Percentiles rank a stretch among this genome's conserved stretches.
phyloP scores from a whole-genome alignment of 2,888 invertebrate species.

The Nephrotoma guestfalica region DNA sequence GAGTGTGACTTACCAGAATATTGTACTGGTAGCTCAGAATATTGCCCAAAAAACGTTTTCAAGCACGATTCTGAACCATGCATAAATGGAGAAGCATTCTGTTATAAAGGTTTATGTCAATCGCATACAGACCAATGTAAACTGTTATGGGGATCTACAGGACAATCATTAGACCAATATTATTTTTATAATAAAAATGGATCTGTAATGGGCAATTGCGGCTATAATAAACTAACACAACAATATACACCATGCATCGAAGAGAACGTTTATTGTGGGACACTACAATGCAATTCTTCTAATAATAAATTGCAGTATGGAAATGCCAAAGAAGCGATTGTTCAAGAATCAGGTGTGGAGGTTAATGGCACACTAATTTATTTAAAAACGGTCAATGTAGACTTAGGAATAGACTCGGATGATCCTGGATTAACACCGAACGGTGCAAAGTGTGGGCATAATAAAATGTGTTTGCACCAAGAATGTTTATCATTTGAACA shows the following conservation, averaged over 20 bases:
- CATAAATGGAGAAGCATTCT: conserved; percentile 63
- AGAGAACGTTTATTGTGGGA: conserved; percentile 74
- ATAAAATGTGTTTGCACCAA: conserved; percentile 83
- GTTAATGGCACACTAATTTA: conserved; percentile 64
- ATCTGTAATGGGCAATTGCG: conserved; percentile 80
- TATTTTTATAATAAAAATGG: conserved; percentile 75
- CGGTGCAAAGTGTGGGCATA: conserved; percentile 41
- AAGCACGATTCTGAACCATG: conserved; percentile 81
- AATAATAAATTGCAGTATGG: conserved; percentile 91
- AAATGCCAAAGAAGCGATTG: conserved; percentile 67
- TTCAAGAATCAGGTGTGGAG: conserved; percentile 62
- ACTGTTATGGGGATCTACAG: conserved; percentile 86
- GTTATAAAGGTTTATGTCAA: conserved; percentile 78
- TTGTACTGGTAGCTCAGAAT: conserved; percentile 87
- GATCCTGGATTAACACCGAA: conserved; percentile 95
- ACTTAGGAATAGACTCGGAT: conserved; percentile 74
- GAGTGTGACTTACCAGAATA: conserved; percentile 94
- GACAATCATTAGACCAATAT: conserved; percentile 66
- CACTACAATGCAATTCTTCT: conserved; percentile 87
- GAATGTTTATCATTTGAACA: conserved; percentile 62
- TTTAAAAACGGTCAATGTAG: conserved; percentile 83
- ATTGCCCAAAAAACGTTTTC: conserved; percentile 80
- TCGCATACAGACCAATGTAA: conserved; percentile 85
- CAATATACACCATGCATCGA: conserved; percentile 55
- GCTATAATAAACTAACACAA: conserved; percentile 63